phyloP scores from a whole-genome alignment of 2,113 vertebrate genomes.

The Scomber japonicus region DNA sequence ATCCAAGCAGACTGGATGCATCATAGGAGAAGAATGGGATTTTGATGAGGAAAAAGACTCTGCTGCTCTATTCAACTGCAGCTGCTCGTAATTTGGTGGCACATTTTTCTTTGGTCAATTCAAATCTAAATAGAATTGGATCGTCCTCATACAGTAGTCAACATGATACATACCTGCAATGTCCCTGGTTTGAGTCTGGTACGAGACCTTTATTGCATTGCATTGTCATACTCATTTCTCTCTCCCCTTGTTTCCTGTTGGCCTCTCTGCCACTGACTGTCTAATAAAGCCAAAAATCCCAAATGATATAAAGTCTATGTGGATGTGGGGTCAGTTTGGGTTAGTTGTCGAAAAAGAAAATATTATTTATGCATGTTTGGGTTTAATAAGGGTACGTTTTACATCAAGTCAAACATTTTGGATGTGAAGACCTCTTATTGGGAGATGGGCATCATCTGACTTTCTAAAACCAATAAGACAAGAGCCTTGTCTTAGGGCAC shows the following conservation, averaged over 20 bases:
- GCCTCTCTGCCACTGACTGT: no score
- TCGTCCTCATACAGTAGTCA: background rate
- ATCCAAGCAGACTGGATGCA: background rate
- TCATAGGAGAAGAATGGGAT: background rate
- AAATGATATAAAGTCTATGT: background rate
- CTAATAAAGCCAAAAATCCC: no score
- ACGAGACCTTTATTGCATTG: no score
- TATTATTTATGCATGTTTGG: background rate
- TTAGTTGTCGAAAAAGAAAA: background rate
- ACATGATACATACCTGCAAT: no score
- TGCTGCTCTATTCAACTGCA: background rate
- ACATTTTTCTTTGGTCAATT: background rate
- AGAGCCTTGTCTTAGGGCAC: no score
- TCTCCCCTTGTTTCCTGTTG: no score
- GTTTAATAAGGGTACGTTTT: background rate
- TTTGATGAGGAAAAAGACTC: background rate
- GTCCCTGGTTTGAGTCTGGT: no score
- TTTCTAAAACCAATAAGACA: conserved; percentile 12
- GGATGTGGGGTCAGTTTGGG: background rate
- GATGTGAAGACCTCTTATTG: no score
- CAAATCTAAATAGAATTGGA: background rate
- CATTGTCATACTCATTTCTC: no score
- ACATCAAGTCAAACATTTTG: no score
- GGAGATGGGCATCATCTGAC: no score
- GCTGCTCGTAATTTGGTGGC: conserved; percentile 5